Conservation (phyloP, 2,797 vertebrate species). For the Hipposideros larvatus region DNA sequence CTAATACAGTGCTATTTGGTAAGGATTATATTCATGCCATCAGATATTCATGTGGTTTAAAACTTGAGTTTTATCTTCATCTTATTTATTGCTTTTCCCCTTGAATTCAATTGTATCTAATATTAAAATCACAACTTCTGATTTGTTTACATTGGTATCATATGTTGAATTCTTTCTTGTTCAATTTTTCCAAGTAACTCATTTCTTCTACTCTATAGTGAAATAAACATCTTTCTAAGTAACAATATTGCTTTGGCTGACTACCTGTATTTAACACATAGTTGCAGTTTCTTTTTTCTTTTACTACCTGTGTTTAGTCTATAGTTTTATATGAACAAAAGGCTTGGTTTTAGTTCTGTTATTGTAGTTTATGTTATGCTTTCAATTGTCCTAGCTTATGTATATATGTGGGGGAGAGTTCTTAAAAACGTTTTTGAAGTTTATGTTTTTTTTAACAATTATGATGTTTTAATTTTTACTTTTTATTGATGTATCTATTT, state of each 20-base stretch:
- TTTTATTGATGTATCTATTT: neutral
- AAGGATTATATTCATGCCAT: neutral
- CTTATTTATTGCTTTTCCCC: neutral
- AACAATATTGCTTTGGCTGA: neutral
- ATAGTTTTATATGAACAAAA: neutral
- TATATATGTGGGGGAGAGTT: neutral
- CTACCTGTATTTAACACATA: neutral
- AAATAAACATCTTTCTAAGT: neutral
- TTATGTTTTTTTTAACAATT: neutral
- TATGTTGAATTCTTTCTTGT: neutral
- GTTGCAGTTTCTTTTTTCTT: neutral
- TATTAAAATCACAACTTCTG: neutral
- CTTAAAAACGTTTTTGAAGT: neutral
- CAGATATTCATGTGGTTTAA: neutral
- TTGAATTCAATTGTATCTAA: neutral
- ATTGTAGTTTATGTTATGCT: neutral
- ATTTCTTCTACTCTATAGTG: neutral
- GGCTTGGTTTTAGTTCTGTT: neutral
- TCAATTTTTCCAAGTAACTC: neutral
- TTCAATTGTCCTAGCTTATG: neutral
- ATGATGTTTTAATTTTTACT: neutral
- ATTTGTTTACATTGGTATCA: neutral
- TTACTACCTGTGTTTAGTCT: neutral
- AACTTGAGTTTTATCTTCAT: neutral
- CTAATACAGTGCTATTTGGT: neutral